Evolutionary conservation across 2,113 vertebrate genomes (phyloP).

Genomic region (Cyphomyrus plagiostoma): DNA sequence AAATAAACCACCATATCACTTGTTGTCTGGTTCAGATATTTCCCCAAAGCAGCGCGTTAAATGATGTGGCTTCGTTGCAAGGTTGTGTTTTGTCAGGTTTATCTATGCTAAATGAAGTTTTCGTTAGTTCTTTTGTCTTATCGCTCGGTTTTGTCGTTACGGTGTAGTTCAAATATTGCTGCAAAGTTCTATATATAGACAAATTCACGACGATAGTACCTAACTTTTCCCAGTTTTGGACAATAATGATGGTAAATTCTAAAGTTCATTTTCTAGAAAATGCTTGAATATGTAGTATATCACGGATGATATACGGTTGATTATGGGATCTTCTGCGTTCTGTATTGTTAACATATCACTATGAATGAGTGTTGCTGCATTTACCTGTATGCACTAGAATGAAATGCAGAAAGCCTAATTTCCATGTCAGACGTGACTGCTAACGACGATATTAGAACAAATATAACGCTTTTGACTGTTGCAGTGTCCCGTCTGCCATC

Average conservation of each 20-base stretch:
- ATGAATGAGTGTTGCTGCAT: neutral
- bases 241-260: neutral
- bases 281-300: neutral
- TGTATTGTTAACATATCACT: neutral
- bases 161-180: neutral
- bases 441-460: neutral
- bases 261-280: neutral
- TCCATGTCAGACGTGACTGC: neutral
- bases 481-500: neutral
- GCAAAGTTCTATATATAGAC: neutral
- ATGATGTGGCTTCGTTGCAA: neutral
- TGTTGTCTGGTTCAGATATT: neutral
- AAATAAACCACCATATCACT: neutral
- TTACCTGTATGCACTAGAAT: neutral
- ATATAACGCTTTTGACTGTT: neutral
- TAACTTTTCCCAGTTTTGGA: neutral
- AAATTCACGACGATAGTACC: neutral
- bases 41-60: neutral
- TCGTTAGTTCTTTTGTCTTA: slow-evolving; percentile 4
- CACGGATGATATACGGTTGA: neutral
- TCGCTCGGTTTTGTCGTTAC: neutral
- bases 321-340: neutral
- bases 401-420: neutral
- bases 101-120: neutral
- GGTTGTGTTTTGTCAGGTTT: neutral